Conservation (phyloP, 2,888 invertebrate species). For the Synanthedon vespiformis region DNA sequence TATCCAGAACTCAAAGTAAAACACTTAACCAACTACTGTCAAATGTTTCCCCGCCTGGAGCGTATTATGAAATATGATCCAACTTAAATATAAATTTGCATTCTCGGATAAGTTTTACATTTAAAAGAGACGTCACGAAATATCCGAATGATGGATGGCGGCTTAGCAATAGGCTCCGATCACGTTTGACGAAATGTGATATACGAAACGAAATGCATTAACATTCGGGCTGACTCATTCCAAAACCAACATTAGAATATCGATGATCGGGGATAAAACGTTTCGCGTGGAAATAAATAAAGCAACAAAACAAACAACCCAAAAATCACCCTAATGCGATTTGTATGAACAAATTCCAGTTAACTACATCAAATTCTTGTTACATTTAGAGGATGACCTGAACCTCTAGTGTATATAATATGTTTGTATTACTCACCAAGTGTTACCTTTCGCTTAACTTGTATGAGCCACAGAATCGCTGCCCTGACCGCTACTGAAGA, state of each 20-base stretch:
- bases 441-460: too few relatives aligned
- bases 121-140: conserved; percentile 40
- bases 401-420: too few relatives aligned
- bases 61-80: conserved; percentile 5
- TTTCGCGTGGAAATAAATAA: conserved; percentile 7
- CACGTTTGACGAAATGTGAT: conserved; percentile 59
- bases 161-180: conserved; percentile 25
- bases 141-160: conserved; percentile 52
- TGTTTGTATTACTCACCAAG: too few relatives aligned
- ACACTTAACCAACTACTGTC: neutral
- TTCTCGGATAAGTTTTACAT: conserved; percentile 38
- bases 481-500: too few relatives aligned
- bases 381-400: too few relatives aligned
- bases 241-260: conserved; percentile 17
- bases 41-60: neutral
- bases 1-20: neutral
- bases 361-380: too few relatives aligned
- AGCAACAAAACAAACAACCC: too few relatives aligned
- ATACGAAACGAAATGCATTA: conserved; percentile 56
- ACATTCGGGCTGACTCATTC: conserved; percentile 38
- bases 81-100: conserved; percentile 37
- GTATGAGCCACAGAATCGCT: too few relatives aligned
- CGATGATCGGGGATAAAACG: conserved; percentile 23
- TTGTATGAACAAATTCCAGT: too few relatives aligned
- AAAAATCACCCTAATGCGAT: too few relatives aligned